Base-by-base conservation (phyloP, 2,888 invertebrate species). In the Cataglyphis livida region DNA sequence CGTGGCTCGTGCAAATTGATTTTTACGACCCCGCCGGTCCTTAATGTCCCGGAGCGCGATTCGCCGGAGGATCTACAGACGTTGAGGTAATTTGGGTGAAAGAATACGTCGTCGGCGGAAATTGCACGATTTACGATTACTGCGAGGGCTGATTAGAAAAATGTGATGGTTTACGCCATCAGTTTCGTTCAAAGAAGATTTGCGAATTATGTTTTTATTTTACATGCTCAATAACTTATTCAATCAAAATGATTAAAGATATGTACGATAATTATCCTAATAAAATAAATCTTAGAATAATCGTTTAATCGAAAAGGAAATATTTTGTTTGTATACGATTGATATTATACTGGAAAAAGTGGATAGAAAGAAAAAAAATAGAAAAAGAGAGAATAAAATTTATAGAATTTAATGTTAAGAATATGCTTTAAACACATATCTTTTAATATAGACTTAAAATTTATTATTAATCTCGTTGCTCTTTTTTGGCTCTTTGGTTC, bases 1-100 rank as follows among this genome's bases (percentile, higher is more conserved):
- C 59, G 51, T 51, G 64, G 62, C 68, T 81, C 74, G 74, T 73
- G 75, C 71, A 75, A 85, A 85, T 82, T 82, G 85, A 85, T 85
- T 83, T 74, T 54, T 81, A 75, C 65, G 71, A 57, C 25, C 54
- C 66, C 71, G 59, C 25, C 66, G 76, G 35, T 61, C 59, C 35
- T 71, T 79, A 79, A 79, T 59, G 71, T 79, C 35, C 71, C 71
- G 71, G 59, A 21, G 44, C 21, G 70, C 78, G 78, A 79, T 70
- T 79, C 44, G 59, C 70, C 44, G 25, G 35, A 71, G 78, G 78
- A 79, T 79, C 48, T 18, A 28, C 71, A 70, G 78, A 78, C 71
- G 44, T 48, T 59, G 59, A 12, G 78, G 71, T 79, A 79, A 79
- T 79, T 79, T 71, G 18, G 71, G 18, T 32, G 59, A 79, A 59